phyloP scores from a whole-genome alignment of 2,797 vertebrate genomes.

The Apodemus agrarius region DNA sequence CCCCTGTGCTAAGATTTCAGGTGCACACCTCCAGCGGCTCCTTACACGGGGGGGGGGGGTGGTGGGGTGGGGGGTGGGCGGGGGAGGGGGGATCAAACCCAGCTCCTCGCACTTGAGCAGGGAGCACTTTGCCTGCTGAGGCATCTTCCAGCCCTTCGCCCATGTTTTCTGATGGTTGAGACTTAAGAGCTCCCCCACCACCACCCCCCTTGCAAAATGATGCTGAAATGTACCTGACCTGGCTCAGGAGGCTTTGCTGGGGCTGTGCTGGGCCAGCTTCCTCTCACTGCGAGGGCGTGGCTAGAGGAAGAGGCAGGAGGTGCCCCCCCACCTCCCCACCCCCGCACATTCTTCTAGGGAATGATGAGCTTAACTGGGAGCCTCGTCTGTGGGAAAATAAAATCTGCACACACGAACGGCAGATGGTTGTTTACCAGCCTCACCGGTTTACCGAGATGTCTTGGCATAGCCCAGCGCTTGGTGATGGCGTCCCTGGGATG shows the following conservation, averaged over 20 bases:
- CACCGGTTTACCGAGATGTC: not conserved
- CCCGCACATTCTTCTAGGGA: not conserved
- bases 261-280: not conserved
- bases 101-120: not conserved
- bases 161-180: not conserved
- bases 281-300: accelerated
- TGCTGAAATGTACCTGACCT: not conserved
- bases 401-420: accelerated
- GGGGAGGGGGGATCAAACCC: not conserved
- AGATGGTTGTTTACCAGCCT: accelerated
- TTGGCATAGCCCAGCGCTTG: no score
- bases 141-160: not conserved
- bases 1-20: not conserved
- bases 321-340: no score
- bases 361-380: not conserved
- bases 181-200: not conserved
- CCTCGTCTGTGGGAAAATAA: accelerated
- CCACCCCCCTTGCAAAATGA: accelerated
- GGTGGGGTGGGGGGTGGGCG: no score
- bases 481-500: not conserved
- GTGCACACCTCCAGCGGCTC: not conserved
- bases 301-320: not conserved
- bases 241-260: not conserved
- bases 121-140: not conserved
- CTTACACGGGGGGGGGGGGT: not conserved